Evolutionary conservation across 1,140 invertebrate genomes (phyloP).

Genomic region (Lucilia sericata): DNA sequence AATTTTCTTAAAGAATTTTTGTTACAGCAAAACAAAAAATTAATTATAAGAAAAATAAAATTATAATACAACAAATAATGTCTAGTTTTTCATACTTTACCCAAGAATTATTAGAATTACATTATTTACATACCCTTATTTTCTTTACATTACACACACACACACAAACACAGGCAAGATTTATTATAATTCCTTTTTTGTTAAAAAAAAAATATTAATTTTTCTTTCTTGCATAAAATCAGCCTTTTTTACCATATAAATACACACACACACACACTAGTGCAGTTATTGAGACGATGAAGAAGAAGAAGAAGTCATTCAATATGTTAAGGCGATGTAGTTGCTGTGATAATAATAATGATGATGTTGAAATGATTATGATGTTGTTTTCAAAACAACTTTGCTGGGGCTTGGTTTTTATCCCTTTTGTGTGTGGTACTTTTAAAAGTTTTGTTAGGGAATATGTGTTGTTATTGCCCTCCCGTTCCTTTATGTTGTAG

Average conservation of each 20-base stretch:
- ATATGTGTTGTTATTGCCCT: neutral
- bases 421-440: neutral
- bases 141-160: conserved; percentile 19
- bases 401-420: neutral
- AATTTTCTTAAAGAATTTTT: too few species aligned
- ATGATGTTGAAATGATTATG: neutral
- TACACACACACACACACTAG: neutral
- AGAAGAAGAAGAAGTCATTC: neutral
- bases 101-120: conserved; percentile 1
- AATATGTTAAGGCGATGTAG: neutral
- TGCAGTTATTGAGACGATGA: neutral
- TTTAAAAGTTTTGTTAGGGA: neutral
- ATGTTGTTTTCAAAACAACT: neutral
- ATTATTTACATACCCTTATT: conserved; percentile 26
- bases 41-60: too few species aligned
- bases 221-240: neutral
- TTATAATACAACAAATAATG: neutral
- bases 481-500: neutral
- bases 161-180: neutral
- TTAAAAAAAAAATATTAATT: neutral
- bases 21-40: too few species aligned
- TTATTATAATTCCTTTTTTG: conserved; percentile 17
- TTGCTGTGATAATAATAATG: neutral
- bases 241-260: neutral
- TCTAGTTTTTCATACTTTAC: neutral